These are phyloP conservation scores for Coendou prehensilis DNA, from an alignment of 2,797 vertebrate genomes.

Conservation along the genomic window DNA sequence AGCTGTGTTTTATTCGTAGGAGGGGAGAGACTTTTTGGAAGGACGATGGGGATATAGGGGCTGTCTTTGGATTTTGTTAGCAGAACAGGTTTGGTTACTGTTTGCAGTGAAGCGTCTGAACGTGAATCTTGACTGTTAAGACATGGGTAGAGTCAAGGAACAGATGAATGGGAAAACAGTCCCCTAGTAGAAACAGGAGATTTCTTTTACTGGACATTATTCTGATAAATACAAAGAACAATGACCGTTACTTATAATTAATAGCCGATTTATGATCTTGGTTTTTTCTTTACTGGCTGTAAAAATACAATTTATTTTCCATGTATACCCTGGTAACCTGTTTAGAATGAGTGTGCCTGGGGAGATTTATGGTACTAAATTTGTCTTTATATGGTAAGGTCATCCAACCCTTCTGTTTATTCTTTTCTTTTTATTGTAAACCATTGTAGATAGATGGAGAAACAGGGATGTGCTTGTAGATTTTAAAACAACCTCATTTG, in stretches of 20 bases:
- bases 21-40: slow-evolving; percentile 29
- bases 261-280: slow-evolving; percentile 18
- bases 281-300: background rate
- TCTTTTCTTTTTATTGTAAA: slow-evolving; percentile 26
- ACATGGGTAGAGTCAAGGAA: background rate
- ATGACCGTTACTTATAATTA: slow-evolving; percentile 59
- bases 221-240: slow-evolving; percentile 51
- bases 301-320: slow-evolving; percentile 62
- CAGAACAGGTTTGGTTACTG: slow-evolving; percentile 38
- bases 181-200: background rate
- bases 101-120: background rate
- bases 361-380: slow-evolving; percentile 29
- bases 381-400: slow-evolving; percentile 25
- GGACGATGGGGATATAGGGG: background rate
- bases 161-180: background rate
- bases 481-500: background rate
- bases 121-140: background rate
- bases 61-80: slow-evolving; percentile 39
- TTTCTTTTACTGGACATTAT: background rate
- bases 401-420: background rate
- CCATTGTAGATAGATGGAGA: background rate
- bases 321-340: background rate
- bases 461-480: background rate
- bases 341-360: slow-evolving; percentile 29
- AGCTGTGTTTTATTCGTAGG: background rate